Conservation (phyloP, 2,888 invertebrate species). For the Scaeva pyrastri region DNA sequence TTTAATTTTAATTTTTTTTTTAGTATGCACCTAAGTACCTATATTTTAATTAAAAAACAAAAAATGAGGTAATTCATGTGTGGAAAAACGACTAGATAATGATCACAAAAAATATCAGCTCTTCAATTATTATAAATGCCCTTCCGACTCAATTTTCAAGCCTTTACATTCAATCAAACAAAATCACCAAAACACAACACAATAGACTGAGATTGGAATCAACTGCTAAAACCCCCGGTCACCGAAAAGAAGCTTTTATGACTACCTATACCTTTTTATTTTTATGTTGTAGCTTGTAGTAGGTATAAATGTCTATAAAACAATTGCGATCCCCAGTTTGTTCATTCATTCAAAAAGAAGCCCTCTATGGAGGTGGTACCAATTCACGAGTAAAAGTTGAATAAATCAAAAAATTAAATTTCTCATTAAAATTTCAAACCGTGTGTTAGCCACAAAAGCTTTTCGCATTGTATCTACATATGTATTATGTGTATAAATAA, state of each 20-base stretch:
- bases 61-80: no score
- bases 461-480: background rate
- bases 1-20: no score
- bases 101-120: background rate
- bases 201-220: conserved; percentile 62
- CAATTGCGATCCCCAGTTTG: conserved; percentile 18
- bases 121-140: conserved; percentile 2
- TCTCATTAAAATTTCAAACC: conserved; percentile 18
- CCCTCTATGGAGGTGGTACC: conserved; percentile 55
- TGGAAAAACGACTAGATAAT: background rate
- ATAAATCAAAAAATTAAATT: conserved; percentile 25
- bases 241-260: conserved; percentile 57
- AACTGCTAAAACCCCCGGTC: conserved; percentile 64
- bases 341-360: conserved; percentile 65
- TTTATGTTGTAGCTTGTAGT: no score
- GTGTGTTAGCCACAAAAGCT: conserved; percentile 38
- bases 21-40: no score
- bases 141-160: background rate
- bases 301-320: conserved; percentile 61
- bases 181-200: conserved; percentile 54
- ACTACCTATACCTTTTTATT: conserved; percentile 18
- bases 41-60: no score
- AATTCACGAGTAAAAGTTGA: conserved; percentile 4
- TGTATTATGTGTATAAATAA: conserved; percentile 3
- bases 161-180: conserved; percentile 38